Conservation (phyloP, 2,113 vertebrate species). For the Oostethus manadensis region DNA sequence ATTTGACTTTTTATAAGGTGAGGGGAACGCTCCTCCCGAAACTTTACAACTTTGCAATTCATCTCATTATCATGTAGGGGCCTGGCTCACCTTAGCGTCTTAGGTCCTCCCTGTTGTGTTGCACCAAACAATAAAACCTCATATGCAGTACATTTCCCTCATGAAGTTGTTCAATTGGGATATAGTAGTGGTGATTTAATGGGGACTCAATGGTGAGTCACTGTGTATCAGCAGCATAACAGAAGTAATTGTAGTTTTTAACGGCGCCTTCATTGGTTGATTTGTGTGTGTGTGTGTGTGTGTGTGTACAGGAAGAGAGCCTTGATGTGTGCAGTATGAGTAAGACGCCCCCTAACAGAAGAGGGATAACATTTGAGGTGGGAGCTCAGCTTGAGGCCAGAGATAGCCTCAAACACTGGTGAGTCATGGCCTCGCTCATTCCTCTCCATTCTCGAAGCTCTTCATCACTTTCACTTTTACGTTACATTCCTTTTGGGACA, state of each 20-base stretch:
- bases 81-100: conserved; percentile 55
- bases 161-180: conserved; percentile 19
- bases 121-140: conserved; percentile 5
- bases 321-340: conserved; percentile 84
- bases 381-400: conserved; percentile 97
- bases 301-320: conserved; percentile 55
- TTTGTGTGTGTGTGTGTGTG: conserved; percentile 35
- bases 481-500: conserved; percentile 8
- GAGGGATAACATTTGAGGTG: conserved; percentile 98
- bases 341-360: conserved; percentile 97
- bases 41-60: conserved; percentile 11
- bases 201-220: not conserved
- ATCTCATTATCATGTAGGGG: conserved; percentile 53
- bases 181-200: conserved; percentile 18
- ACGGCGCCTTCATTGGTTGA: conserved; percentile 13
- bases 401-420: conserved; percentile 98
- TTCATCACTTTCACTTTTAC: conserved; percentile 24
- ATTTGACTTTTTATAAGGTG: not conserved
- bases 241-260: conserved; percentile 22
- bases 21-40: not conserved
- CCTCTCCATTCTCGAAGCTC: conserved; percentile 26
- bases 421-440: conserved; percentile 67
- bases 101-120: conserved; percentile 14
- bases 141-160: too few species aligned
- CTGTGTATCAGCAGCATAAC: conserved; percentile 4